Percentiles rank a stretch among this genome's conserved stretches.
phyloP scores from a whole-genome alignment of 2,113 vertebrate genomes.

The Oxygymnocypris stewartii region DNA sequence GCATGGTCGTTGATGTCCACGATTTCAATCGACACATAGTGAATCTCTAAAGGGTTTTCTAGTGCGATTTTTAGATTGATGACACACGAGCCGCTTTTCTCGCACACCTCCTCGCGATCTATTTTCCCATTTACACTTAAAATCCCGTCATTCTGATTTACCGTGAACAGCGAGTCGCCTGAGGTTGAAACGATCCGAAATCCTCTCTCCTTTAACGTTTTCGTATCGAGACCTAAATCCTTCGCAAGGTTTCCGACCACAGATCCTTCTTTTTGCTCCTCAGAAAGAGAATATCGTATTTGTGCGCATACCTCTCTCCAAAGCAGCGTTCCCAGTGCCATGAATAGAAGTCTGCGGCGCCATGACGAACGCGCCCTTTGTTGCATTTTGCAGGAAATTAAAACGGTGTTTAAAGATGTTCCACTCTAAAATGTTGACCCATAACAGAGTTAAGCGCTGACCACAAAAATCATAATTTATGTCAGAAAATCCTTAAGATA shows the following conservation, averaged over 20 bases:
- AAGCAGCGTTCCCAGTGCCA: slow-evolving; percentile 27
- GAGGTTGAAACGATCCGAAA: slow-evolving; percentile 62
- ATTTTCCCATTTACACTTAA: slow-evolving; percentile 63
- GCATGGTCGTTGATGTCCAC: slow-evolving; percentile 70
- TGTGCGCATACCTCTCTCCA: slow-evolving; percentile 54
- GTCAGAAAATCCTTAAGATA: not conserved
- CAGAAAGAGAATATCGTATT: slow-evolving; percentile 67
- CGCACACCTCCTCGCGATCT: slow-evolving; percentile 71
- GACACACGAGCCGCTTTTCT: slow-evolving; percentile 57
- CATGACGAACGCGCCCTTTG: slow-evolving; percentile 32
- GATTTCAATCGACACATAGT: slow-evolving; percentile 67
- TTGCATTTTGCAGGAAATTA: slow-evolving; percentile 59
- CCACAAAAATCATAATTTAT: not conserved
- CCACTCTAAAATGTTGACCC: not conserved
- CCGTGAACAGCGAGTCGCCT: slow-evolving; percentile 56
- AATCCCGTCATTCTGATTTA: slow-evolving; percentile 66
- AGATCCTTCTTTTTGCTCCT: slow-evolving; percentile 66
- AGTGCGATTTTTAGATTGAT: slow-evolving; percentile 68
- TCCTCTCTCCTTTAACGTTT: slow-evolving; percentile 60
- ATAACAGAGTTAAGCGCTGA: not conserved
- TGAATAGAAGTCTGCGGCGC: slow-evolving; percentile 14
- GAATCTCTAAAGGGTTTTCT: slow-evolving; percentile 74
- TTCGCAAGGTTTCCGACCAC: slow-evolving; percentile 69
- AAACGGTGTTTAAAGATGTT: slow-evolving; percentile 22
- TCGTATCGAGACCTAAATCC: slow-evolving; percentile 68